Conservation (phyloP, 2,797 vertebrate species). For the Mormyrus proboscirostris region DNA sequence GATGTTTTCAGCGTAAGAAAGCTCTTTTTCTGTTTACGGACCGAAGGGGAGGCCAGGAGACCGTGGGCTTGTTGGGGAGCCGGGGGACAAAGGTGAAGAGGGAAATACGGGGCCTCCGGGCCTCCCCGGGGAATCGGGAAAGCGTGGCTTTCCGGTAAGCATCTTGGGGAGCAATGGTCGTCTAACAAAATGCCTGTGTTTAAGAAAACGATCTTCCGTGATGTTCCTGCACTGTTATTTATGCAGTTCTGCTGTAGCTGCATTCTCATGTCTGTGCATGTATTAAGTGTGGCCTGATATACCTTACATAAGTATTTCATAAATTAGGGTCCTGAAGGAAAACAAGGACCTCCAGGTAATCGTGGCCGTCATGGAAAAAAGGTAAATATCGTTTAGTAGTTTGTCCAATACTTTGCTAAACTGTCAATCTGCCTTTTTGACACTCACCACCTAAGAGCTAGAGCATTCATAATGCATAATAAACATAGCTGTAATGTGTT, state of each 20-base stretch:
- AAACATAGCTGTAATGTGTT: not conserved
- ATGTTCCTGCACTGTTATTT: not conserved
- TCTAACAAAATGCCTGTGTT: not conserved
- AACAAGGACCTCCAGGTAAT: conserved; percentile 72
- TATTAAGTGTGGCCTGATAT: not conserved
- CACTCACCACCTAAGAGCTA: not conserved
- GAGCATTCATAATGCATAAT: not conserved
- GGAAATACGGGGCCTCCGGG: conserved; percentile 71
- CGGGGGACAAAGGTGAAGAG: conserved; percentile 75
- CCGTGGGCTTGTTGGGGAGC: conserved; percentile 71
- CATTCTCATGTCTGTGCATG: not conserved
- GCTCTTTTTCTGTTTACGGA: conserved; percentile 22
- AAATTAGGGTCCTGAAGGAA: conserved; percentile 81
- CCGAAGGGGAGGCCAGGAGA: conserved; percentile 78
- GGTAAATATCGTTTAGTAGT: conserved; percentile 53
- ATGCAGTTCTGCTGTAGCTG: not conserved
- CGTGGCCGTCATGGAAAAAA: conserved; percentile 85
- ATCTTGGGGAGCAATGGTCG: conserved; percentile 3
- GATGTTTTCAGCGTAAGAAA: not conserved
- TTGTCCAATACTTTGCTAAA: not conserved
- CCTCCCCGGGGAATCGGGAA: conserved; percentile 65
- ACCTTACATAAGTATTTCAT: conserved; percentile 20
- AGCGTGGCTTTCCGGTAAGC: conserved; percentile 76
- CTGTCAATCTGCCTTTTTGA: not conserved
- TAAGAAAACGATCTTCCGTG: not conserved